phyloP scores from a whole-genome alignment of 2,888 invertebrate genomes.

The Pristionchus mayeri region DNA sequence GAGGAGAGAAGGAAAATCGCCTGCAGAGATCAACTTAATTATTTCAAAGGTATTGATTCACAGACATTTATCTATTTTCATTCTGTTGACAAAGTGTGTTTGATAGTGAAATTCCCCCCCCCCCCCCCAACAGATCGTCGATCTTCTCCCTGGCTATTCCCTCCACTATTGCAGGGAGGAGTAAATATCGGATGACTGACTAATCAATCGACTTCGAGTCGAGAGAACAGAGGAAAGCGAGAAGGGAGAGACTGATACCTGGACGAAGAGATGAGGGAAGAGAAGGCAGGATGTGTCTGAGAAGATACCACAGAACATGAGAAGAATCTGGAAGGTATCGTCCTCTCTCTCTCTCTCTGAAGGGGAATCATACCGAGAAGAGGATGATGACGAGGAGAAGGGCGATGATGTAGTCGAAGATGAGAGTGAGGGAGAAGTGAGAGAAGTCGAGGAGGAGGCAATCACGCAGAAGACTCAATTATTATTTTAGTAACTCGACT shows the following conservation, averaged over 20 bases:
- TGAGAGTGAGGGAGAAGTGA: slow-evolving; percentile 70
- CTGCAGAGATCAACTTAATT: not conserved
- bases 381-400: slow-evolving; percentile 68
- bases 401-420: slow-evolving; percentile 71
- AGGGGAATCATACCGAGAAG: slow-evolving; percentile 61
- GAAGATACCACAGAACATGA: slow-evolving; percentile 70
- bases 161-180: not conserved
- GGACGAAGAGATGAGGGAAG: slow-evolving; percentile 71
- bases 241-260: slow-evolving; percentile 52
- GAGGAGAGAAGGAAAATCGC: slow-evolving; percentile 68
- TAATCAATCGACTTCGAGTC: not conserved
- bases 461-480: slow-evolving; percentile 65
- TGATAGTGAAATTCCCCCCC: too few relatives aligned
- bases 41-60: not conserved
- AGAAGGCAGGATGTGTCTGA: slow-evolving; percentile 67
- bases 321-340: slow-evolving; percentile 58
- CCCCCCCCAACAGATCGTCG: not conserved
- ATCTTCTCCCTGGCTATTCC: not conserved
- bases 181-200: not conserved
- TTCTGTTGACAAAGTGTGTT: too few relatives aligned
- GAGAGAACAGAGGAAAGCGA: not conserved
- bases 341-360: too few relatives aligned
- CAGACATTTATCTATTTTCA: not conserved
- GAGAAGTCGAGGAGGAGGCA: slow-evolving; percentile 71
- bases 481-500: not conserved